Conservation (phyloP, 35 echinoderm and acorn worm species). For the Eucidaris tribuloides region DNA sequence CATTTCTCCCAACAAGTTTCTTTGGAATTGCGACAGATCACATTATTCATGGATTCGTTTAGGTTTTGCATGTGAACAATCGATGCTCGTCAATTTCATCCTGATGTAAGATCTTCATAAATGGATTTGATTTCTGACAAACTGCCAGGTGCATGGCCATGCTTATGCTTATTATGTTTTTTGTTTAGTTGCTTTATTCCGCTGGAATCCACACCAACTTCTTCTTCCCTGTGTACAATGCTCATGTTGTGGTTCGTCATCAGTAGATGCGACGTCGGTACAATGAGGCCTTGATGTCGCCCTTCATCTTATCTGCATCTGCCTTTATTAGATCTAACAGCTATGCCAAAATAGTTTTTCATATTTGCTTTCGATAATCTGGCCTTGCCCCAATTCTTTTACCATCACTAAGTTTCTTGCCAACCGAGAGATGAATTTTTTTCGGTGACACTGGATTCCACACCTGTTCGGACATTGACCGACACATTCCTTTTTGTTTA, state of each 20-base stretch:
- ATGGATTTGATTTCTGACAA: background rate
- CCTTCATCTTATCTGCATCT: conserved; percentile 33
- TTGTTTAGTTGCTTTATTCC: background rate
- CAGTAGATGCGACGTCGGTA: conserved; percentile 33
- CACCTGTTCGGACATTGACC: conserved; percentile 29
- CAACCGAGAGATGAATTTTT: background rate
- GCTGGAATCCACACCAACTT: background rate
- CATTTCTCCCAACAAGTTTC: background rate
- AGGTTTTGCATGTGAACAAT: background rate
- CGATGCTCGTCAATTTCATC: background rate
- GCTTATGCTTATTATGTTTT: background rate
- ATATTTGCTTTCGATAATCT: conserved; percentile 36
- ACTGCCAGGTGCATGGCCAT: background rate
- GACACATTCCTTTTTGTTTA: conserved; percentile 12
- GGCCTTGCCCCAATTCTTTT: conserved; percentile 49
- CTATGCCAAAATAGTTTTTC: conserved; percentile 65
- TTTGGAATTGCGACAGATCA: background rate
- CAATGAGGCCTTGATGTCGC: conserved; percentile 32
- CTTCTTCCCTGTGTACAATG: conserved; percentile 23
- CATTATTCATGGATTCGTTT: background rate
- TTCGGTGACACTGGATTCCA: background rate
- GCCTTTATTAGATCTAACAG: conserved; percentile 36
- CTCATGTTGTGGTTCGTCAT: conserved; percentile 9
- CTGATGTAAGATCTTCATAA: conserved; percentile 1
- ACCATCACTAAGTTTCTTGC: conserved; percentile 38